Conservation (phyloP, 2,113 vertebrate species). For the Ptyas mucosa region DNA sequence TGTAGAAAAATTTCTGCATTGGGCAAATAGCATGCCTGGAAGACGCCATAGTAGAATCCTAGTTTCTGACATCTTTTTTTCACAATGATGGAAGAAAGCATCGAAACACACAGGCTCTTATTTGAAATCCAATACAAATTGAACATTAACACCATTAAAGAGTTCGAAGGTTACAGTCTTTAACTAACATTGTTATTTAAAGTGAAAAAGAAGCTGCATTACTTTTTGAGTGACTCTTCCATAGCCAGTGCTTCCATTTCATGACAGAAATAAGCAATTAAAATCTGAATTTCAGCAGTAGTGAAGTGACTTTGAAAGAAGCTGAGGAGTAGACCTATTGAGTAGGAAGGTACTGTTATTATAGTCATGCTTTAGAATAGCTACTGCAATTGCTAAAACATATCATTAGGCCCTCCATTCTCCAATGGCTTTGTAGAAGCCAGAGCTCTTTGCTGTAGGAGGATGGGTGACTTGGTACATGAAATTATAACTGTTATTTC, state of each 20-base stretch:
- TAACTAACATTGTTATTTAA: background rate
- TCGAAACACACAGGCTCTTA: background rate
- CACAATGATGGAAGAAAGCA: background rate
- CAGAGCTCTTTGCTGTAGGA: background rate
- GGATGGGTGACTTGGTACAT: conserved; percentile 15
- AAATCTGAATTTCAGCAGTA: conserved; percentile 29
- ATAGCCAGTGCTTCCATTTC: conserved; percentile 6
- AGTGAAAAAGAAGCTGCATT: background rate
- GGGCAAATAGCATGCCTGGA: background rate
- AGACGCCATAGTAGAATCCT: background rate
- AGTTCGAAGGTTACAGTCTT: background rate
- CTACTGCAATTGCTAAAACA: background rate
- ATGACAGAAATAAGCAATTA: conserved; percentile 32
- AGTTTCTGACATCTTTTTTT: background rate
- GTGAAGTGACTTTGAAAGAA: conserved; percentile 20
- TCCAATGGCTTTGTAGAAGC: conserved; percentile 12
- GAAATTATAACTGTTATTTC: conserved; percentile 29
- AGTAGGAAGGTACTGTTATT: conserved; percentile 35
- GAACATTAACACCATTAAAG: background rate
- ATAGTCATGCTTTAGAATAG: conserved; percentile 34
- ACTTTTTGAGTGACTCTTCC: conserved; percentile 5
- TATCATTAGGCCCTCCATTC: conserved; percentile 3
- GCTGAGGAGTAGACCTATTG: conserved; percentile 25
- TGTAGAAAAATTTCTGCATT: background rate
- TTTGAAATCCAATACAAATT: background rate